These are phyloP conservation scores for Pyxicephalus adspersus DNA, from an alignment of 2,113 vertebrate species.

Conservation along the genomic window DNA sequence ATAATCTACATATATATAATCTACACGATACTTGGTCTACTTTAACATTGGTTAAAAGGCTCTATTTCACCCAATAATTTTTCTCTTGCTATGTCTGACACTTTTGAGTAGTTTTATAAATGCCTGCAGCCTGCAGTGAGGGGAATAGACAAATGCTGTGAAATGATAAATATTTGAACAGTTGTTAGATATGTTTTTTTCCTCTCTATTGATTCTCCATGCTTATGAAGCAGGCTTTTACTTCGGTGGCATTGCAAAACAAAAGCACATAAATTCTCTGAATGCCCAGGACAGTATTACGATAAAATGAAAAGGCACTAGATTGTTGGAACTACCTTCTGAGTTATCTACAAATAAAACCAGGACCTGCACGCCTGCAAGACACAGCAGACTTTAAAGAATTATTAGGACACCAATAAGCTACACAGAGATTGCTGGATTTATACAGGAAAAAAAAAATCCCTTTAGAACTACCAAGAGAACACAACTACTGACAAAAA, in stretches of 20 bases:
- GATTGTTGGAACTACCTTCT: slow-evolving; percentile 9
- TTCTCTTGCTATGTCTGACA: too few relatives aligned
- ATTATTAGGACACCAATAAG: slow-evolving; percentile 38
- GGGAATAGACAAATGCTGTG: neutral
- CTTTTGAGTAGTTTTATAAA: neutral
- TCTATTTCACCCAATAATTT: too few relatives aligned
- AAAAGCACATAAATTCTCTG: slow-evolving; percentile 14
- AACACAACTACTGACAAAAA: slow-evolving; percentile 2
- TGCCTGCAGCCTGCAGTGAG: neutral
- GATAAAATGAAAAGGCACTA: slow-evolving; percentile 5
- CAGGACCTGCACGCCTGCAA: neutral
- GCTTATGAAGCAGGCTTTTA: neutral
- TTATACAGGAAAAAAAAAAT: slow-evolving; percentile 12
- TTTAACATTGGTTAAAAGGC: too few relatives aligned
- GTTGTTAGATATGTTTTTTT: neutral
- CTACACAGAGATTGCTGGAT: neutral
- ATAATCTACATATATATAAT: too few relatives aligned
- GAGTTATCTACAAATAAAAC: slow-evolving; percentile 15
- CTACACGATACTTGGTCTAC: too few relatives aligned
- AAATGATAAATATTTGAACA: slow-evolving; percentile 20
- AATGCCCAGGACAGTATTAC: slow-evolving; percentile 8
- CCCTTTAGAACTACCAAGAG: neutral
- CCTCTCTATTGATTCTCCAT: slow-evolving; percentile 8
- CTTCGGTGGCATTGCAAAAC: neutral
- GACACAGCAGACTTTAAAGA: slow-evolving; percentile 1